Base-by-base conservation (phyloP, 2,113 vertebrate genomes). In the Phaethon lepturus region DNA sequence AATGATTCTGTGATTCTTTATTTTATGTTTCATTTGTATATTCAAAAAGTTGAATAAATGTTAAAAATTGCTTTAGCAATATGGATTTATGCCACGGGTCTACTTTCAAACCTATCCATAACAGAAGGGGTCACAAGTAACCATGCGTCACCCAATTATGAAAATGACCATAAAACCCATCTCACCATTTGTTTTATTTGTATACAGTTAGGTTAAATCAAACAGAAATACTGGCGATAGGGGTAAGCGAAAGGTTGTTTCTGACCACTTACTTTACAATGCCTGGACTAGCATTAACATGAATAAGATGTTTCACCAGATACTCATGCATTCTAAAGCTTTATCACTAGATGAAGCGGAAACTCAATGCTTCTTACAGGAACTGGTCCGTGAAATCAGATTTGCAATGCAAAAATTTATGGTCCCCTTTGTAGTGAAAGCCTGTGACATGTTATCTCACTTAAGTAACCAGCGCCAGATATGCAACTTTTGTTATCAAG, bases 311-410 rank as follows among this genome's bases (percentile, higher is more conserved):
- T 94, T 94, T 95, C 92, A 96, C 64, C 79, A 94, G 86, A 86
- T 90, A 88, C 50, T 94, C 49, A 17, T 33, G 75, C 91, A 92
- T 93, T 97, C 89, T 97, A 24, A 96, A 92, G 67, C 71, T 97
- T 96, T 96, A 94, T 96, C 95, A 71, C 62, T 73, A 90, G 69
- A 73, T 52, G 94, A 97, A 96, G 91, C 33, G 35, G 92, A 97
- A 97, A 97, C 53, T 80, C 87, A 96, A 97, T 87, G 77, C 92
- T 96, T 95, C 96, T 93, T 91, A 89, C 49, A 96, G 95, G 93
- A 96, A 97, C 78, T 44, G 58, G 96, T 67, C 91, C 89, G 35
- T 97, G 96, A 97, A 97, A 97, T 98, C 94, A 96, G 95, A 98
- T 96, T 94, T 90, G 81, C 68, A 96, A 95, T 97, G 96, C 90